Evolutionary conservation across 2,113 vertebrate genomes (phyloP).

Genomic region (Dicerorhinus sumatrensis): DNA sequence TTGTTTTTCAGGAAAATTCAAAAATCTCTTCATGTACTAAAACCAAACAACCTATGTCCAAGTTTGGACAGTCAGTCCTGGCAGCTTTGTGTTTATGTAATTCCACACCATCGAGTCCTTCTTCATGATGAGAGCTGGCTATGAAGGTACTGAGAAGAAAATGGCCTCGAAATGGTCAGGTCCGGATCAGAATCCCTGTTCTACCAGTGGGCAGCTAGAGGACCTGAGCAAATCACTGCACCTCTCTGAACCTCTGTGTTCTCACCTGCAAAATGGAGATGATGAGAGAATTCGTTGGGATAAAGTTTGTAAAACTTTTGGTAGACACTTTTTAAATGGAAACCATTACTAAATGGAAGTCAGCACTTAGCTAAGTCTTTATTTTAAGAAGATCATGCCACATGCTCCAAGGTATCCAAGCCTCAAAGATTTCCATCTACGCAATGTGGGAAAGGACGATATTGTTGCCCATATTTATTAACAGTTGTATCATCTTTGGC

Average conservation of each 20-base stretch:
- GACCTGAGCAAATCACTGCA: neutral
- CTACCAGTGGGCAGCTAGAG: too few relatives aligned
- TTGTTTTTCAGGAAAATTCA: neutral
- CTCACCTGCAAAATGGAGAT: neutral
- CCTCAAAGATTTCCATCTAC: neutral
- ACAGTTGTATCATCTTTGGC: neutral
- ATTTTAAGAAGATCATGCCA: neutral
- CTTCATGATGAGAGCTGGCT: neutral
- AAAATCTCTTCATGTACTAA: neutral
- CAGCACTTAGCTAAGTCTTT: neutral
- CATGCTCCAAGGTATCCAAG: neutral
- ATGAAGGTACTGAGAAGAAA: neutral
- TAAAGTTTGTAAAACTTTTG: neutral
- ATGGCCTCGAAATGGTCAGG: neutral
- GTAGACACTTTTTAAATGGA: constrained; percentile 1
- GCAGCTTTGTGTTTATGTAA: neutral
- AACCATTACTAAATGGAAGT: neutral
- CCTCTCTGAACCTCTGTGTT: neutral
- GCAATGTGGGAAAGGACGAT: neutral
- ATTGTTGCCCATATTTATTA: neutral
- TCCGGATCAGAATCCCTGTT: neutral
- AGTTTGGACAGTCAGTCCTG: neutral
- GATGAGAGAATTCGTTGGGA: neutral
- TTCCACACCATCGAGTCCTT: neutral
- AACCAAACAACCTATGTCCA: neutral